Evolutionary conservation across 2,797 vertebrate species (phyloP).

Genomic region (Microtus californicus): DNA sequence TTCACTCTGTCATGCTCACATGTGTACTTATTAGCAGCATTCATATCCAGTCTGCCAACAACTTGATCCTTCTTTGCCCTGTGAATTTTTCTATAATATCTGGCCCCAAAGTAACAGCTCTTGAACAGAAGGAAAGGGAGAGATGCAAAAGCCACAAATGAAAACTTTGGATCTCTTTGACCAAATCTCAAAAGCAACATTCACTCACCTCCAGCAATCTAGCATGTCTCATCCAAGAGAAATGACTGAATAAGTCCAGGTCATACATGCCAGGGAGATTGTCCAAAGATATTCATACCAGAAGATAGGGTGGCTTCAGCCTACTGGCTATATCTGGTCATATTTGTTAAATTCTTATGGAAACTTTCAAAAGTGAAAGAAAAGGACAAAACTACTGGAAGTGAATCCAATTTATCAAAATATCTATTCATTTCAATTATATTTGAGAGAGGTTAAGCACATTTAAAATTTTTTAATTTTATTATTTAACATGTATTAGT

Average conservation of each 20-base stretch:
- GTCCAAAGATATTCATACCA: neutral
- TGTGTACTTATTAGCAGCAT: accelerated
- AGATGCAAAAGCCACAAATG: too few relatives aligned
- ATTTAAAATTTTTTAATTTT: neutral
- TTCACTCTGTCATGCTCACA: neutral
- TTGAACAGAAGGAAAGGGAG: neutral
- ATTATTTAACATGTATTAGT: neutral
- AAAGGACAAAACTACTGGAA: neutral
- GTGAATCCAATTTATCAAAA: neutral
- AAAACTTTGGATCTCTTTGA: neutral
- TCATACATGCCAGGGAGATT: neutral
- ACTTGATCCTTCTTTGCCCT: neutral
- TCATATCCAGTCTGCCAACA: neutral
- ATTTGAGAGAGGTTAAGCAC: neutral
- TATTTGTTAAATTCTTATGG: neutral
- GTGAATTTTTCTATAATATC: neutral
- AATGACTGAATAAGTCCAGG: neutral
- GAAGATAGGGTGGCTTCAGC: neutral
- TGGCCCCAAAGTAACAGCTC: neutral
- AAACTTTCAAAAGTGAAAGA: neutral
- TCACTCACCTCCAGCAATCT: neutral
- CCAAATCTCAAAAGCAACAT: neutral
- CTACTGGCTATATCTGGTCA: neutral
- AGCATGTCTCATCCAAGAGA: neutral
- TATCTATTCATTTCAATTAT: neutral